These are phyloP conservation scores for Marisa cornuarietis DNA, from an alignment of 1,140 invertebrate species.

Conservation along the genomic window DNA sequence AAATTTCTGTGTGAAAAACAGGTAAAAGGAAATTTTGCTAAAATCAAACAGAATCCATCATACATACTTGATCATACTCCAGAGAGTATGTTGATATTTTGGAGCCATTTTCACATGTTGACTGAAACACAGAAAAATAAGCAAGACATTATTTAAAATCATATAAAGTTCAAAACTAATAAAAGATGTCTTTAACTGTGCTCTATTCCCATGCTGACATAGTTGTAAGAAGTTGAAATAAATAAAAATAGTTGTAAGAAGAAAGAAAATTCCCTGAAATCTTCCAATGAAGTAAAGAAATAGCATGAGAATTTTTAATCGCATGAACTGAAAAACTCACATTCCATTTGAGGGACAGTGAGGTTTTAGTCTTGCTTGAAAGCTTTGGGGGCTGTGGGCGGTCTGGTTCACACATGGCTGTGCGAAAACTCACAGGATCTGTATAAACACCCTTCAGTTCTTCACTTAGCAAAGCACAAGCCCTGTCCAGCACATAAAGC, in stretches of 20 bases:
- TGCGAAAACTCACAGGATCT: constrained; percentile 65
- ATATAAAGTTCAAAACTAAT: too few species aligned
- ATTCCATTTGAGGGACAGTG: constrained; percentile 66
- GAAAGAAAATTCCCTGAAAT: neutral
- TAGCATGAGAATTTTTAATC: neutral
- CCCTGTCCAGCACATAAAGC: constrained; percentile 43
- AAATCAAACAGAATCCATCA: neutral
- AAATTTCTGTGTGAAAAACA: neutral
- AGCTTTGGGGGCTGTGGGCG: constrained; percentile 66
- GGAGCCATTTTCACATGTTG: constrained; percentile 80
- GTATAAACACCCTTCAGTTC: constrained; percentile 61
- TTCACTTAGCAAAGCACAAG: constrained; percentile 58
- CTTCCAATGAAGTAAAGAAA: neutral
- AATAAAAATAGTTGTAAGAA: neutral
- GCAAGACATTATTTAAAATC: too few species aligned
- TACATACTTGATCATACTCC: constrained; percentile 77
- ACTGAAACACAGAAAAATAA: constrained; percentile 69
- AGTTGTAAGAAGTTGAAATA: neutral
- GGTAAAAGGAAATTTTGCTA: neutral
- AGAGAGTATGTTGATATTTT: constrained; percentile 80
- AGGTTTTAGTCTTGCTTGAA: constrained; percentile 64
- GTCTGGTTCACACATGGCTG: constrained; percentile 65
- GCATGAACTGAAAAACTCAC: constrained; percentile 47
- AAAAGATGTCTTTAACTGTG: too few species aligned
- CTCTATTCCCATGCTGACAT: neutral